Percentiles rank a stretch among this genome's conserved stretches.
These are phyloP conservation scores for Crenichthys baileyi DNA, from an alignment of 2,797 vertebrate species.

Conservation along the genomic window DNA sequence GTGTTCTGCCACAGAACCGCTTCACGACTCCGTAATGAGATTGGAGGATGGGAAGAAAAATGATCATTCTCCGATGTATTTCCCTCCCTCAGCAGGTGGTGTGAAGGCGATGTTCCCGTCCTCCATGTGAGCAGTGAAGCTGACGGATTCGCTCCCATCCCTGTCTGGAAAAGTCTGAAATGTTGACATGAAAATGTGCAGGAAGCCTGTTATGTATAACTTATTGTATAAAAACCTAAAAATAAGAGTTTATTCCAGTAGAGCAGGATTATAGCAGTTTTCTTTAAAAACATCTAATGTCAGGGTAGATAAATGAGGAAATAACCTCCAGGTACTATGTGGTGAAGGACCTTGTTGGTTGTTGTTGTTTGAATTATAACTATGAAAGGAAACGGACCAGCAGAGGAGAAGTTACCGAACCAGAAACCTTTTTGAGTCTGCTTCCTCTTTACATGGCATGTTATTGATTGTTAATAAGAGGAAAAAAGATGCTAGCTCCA, in stretches of 20 bases:
- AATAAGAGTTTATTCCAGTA: neutral
- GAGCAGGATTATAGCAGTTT: neutral
- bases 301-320: neutral
- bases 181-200: neutral
- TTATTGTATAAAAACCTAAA: neutral
- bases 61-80: constrained; percentile 40
- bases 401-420: neutral
- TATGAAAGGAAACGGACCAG: neutral
- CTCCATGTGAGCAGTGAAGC: constrained; percentile 41
- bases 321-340: neutral
- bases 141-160: constrained; percentile 47
- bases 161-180: neutral
- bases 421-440: no score
- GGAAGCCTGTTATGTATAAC: neutral
- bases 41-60: constrained; percentile 27
- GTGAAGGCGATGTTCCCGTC: constrained; percentile 17
- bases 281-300: neutral
- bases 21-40: constrained; percentile 30
- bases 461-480: neutral
- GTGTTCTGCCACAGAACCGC: constrained; percentile 6
- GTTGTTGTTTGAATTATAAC: neutral
- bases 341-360: neutral
- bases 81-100: constrained; percentile 39
- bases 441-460: neutral
- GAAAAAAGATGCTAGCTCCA: neutral